Conservation (phyloP, 1,140 invertebrate species). For the Eupristina koningsbergeri region DNA sequence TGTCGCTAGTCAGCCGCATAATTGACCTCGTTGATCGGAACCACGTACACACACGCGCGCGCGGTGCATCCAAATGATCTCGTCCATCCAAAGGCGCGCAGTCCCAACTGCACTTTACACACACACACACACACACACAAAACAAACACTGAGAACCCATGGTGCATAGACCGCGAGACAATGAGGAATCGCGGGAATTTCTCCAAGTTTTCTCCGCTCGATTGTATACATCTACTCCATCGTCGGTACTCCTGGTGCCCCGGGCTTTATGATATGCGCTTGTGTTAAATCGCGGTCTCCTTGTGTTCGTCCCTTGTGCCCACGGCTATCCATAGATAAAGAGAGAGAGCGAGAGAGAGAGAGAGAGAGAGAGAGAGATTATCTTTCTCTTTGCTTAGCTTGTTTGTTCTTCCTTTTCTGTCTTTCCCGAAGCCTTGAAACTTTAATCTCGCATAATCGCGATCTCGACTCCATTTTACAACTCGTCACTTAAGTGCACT, state of each 20-base stretch:
- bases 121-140: too few species aligned
- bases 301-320: not conserved
- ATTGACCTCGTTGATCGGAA: not conserved
- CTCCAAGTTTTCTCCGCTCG: constrained; percentile 21
- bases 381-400: not conserved
- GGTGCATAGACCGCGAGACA: too few species aligned
- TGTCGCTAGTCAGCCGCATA: not conserved
- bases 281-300: not conserved
- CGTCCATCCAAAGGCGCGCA: not conserved
- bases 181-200: constrained; percentile 21
- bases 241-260: too few species aligned
- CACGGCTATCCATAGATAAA: not conserved
- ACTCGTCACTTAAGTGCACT: not conserved
- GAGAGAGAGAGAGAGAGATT: not conserved
- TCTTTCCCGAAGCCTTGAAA: not conserved
- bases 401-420: not conserved
- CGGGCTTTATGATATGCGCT: too few species aligned
- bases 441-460: not conserved
- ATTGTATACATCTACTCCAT: not conserved
- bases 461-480: not conserved
- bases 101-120: too few species aligned
- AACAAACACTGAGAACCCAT: too few species aligned
- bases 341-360: too few species aligned
- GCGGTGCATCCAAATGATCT: not conserved
- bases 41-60: too few species aligned